Percentiles rank a stretch among this genome's conserved stretches.
Evolutionary conservation across 2,113 vertebrate species (phyloP).

Genomic region (human): GRCh38 chrX:10736501-10737000

Average conservation of each 20-base stretch:
- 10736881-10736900: neutral
- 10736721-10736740: slow-evolving; percentile 10
- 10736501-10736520: neutral
- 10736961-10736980: neutral
- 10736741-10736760: slow-evolving; percentile 10
- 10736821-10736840: slow-evolving; percentile 8
- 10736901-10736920: neutral
- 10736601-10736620: neutral
- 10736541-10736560: neutral
- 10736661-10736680: neutral
- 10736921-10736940: neutral
- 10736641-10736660: neutral
- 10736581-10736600: neutral
- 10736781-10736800: slow-evolving; percentile 35
- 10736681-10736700: neutral
- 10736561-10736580: neutral
- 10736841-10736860: neutral
- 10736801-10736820: slow-evolving; percentile 37
- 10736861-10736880: neutral
- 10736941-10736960: neutral
- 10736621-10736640: neutral
- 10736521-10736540: neutral
- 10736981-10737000: neutral
- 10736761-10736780: neutral
- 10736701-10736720: neutral